Evolutionary conservation across 1,140 invertebrate genomes (phyloP), one percentile per base, ranked within the genome.

Genomic region (Caerostris darwini): DNA sequence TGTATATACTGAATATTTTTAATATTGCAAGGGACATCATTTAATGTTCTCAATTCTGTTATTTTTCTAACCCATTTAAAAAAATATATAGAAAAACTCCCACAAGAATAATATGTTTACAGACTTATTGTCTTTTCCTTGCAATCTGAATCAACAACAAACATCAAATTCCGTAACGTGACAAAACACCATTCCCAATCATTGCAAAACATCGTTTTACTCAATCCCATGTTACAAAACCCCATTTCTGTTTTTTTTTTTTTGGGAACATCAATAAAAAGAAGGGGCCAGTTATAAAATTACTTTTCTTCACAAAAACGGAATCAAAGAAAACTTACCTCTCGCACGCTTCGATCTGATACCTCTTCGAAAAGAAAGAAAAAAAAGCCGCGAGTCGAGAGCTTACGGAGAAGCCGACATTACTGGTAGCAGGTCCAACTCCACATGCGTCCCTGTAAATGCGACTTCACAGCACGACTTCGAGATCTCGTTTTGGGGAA

Each of bases 401-500:
- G n/a, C n/a, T 57, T 14, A 64, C 88, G 34, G 19, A 57, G 57
- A 57, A 91, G 69, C 71, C 77, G 58, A 83, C 61, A 93, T 77
- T 67, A 12, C 57, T 14, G 56, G 81, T 56, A 56, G 56, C 59
- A 53, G 59, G 3, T 59, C 53, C 6, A 19, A 57, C 83, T 19
- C 71, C 7, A 67, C 58, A 85, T 34, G 67, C 53, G 82, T 64
- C 67, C 83, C 83, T 93, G 92, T 93, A 93, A 17, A 77, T 50
- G 54, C 82, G 82, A 71, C 83, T 93, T 93, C 92, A 19, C 92
- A 54, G 61, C 64, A 86, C 61, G 64, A n/a, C 92, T 91, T 59
- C 57, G 7, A 71, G 56, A 90, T 71, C 53, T 90, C 67, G 50
- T 58, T 81, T n/a, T 61, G 7, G 34, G 7, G 88, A n/a, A 56